Evolutionary conservation across 2,888 invertebrate species (phyloP).

Genomic region (Drosophila dives): DNA sequence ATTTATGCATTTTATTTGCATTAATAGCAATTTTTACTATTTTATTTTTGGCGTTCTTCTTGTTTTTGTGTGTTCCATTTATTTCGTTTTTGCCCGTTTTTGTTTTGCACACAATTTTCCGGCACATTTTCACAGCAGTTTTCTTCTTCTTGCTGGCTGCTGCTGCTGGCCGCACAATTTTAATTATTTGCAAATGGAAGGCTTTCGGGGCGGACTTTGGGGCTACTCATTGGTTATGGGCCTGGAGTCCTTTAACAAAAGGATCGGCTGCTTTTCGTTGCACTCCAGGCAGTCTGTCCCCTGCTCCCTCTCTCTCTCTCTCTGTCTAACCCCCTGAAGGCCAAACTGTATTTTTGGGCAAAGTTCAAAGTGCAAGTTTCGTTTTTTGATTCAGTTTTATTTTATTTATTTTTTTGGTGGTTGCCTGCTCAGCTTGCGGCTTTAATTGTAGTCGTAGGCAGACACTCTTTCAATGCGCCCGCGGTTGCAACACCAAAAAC

Average conservation of each 20-base stretch:
- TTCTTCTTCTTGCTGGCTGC: conserved; percentile 23
- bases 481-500: conserved; percentile 36
- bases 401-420: not conserved
- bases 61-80: conserved; percentile 38
- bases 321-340: conserved; percentile 35
- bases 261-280: conserved; percentile 35
- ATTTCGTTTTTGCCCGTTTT: conserved; percentile 40
- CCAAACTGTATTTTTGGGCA: conserved; percentile 40
- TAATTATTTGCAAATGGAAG: conserved; percentile 71
- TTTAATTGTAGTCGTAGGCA: conserved; percentile 68
- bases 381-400: conserved; percentile 39
- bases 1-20: conserved; percentile 46
- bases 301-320: not conserved
- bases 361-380: conserved; percentile 59
- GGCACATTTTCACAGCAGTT: conserved; percentile 53
- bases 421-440: conserved; percentile 52
- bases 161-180: conserved; percentile 58
- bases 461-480: conserved; percentile 52
- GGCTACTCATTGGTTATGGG: conserved; percentile 50
- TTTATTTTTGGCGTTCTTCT: conserved; percentile 55
- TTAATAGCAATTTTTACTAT: conserved; percentile 58
- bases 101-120: conserved; percentile 60
- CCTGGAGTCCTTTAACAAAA: conserved; percentile 49
- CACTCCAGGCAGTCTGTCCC: conserved; percentile 15
- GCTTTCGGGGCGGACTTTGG: conserved; percentile 28